Evolutionary conservation across 1,140 invertebrate species (phyloP).

Genomic region (Lordiphosa mommai): DNA sequence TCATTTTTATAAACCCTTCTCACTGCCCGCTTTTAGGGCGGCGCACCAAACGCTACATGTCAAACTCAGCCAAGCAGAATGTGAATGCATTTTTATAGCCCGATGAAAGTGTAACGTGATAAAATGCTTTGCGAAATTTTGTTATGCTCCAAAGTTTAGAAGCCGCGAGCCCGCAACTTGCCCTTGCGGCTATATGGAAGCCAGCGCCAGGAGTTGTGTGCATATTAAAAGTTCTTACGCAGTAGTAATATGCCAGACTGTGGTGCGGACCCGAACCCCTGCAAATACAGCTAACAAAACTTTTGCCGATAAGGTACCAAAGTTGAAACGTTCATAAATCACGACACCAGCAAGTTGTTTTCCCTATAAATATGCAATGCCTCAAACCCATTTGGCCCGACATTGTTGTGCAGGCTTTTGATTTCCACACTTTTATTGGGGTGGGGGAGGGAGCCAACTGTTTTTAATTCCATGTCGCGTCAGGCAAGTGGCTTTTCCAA

Average conservation of each 20-base stretch:
- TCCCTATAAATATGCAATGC: constrained; percentile 66
- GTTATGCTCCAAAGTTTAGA: constrained; percentile 61
- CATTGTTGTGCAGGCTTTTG: constrained; percentile 42
- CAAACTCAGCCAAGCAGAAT: constrained; percentile 32
- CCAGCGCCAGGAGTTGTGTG: constrained; percentile 12
- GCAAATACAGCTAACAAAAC: constrained; percentile 45
- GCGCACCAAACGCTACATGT: constrained; percentile 44
- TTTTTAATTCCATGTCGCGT: constrained; percentile 51
- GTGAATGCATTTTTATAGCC: constrained; percentile 69
- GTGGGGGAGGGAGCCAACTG: constrained; percentile 37
- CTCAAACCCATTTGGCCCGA: constrained; percentile 10
- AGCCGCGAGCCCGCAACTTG: constrained; percentile 62
- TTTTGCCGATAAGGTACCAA: constrained; percentile 73
- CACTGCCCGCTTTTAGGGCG: background rate
- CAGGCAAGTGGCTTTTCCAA: constrained; percentile 46
- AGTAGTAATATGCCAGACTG: constrained; percentile 46
- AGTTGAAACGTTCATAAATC: constrained; percentile 77
- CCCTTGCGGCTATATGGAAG: constrained; percentile 34
- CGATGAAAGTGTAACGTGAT: constrained; percentile 75
- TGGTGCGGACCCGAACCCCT: constrained; percentile 11
- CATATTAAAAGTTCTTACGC: constrained; percentile 58
- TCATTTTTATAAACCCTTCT: constrained; percentile 55
- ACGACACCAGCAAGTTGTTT: constrained; percentile 72
- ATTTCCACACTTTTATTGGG: constrained; percentile 38
- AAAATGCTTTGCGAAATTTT: constrained; percentile 68